Base-by-base conservation (phyloP, 2,888 invertebrate genomes). In the Torymus tubicola region DNA sequence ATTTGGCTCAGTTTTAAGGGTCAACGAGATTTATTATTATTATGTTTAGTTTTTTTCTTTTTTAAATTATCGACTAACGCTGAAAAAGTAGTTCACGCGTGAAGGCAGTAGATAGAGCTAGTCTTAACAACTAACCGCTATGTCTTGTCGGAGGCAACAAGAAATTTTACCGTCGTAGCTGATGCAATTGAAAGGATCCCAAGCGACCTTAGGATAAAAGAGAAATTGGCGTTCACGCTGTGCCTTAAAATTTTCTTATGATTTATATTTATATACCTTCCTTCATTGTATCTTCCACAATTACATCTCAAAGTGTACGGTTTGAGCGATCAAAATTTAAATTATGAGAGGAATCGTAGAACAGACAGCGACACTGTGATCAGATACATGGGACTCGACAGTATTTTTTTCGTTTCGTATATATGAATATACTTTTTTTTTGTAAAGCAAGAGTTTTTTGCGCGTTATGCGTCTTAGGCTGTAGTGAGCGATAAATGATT, bases 281-380 rank as follows among this genome's bases (percentile, higher is more conserved):
- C 74, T 75, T 72, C 53, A 65, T 68, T 67, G 14, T 68, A 81
- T 76, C 73, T 77, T 71, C 76, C 71, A 80, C 42, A 42, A 42
- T 42, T 61, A 68, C 31, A 67, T 60, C 61, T 70, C 50, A 76
- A 79, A 61, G 69, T 73, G 65, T 70, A 68, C 53, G 42, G 65
- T 71, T 75, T 57, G 61, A 77, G 52, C 81, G 78, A 76, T 81
- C 78, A 71, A 78, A 82, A 78, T 82, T 81, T 76, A 69, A 77
- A 65, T 77, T 69, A 61, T 70, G 80, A 82, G 80, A 80, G 61
- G 65, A 80, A 80, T 81, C 76, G 80, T 80, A 80, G 71, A 77
- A 78, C 82, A 73, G 81, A 83, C 81, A 79, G 81, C 82, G 79
- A 82, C 65, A 81, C 82, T 83, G 82, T 83, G 82, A 83, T 83